These are phyloP conservation scores for Enteromius thamalakanensis DNA, from an alignment of 2,797 vertebrate species.

Conservation along the genomic window DNA sequence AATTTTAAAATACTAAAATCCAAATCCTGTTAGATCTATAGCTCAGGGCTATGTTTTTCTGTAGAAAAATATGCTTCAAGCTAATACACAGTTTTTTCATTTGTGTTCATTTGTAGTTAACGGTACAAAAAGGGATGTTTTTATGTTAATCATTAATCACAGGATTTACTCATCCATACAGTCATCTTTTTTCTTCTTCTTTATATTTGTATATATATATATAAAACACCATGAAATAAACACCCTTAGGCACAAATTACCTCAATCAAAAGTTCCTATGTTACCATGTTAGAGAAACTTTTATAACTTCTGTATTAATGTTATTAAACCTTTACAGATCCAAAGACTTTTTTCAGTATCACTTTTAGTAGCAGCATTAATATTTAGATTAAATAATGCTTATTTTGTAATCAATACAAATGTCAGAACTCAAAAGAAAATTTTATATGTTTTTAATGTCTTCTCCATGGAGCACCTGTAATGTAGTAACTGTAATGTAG, in stretches of 20 bases:
- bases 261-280: neutral
- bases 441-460: neutral
- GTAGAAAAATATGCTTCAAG: neutral
- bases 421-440: neutral
- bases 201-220: no score
- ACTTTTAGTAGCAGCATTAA: neutral
- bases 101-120: neutral
- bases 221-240: neutral
- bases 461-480: neutral
- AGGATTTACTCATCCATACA: constrained; percentile 29
- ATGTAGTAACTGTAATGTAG: no score
- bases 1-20: neutral
- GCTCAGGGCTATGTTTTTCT: constrained; percentile 55
- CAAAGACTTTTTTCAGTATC: neutral
- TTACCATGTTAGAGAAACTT: neutral
- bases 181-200: no score
- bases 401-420: neutral
- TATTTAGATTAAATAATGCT: neutral
- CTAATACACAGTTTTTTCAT: neutral
- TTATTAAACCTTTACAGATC: neutral
- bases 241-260: neutral
- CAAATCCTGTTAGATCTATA: constrained; percentile 44
- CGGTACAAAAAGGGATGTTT: neutral
- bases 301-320: neutral
- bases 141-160: constrained; percentile 1